Conservation (phyloP, 30 jellyfish, hydroid and myxozoan species). For the Aurelia sp. region DNA sequence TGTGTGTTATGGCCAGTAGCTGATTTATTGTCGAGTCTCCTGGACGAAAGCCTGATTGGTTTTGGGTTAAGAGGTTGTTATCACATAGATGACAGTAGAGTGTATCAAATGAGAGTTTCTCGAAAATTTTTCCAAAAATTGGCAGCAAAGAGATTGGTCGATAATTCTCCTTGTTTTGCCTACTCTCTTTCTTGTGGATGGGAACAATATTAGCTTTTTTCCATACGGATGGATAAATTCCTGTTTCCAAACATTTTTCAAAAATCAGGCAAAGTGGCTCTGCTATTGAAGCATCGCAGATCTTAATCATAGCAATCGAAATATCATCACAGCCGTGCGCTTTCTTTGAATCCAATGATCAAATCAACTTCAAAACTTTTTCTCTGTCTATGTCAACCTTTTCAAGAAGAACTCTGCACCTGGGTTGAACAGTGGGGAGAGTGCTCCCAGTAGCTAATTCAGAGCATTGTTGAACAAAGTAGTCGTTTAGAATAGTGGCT, state of each 20-base stretch:
- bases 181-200: not conserved
- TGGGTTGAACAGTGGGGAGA: constrained; percentile 38
- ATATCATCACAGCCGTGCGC: constrained; percentile 77
- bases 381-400: constrained; percentile 35
- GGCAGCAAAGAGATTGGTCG: too few species aligned
- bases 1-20: too few species aligned
- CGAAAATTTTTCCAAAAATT: too few species aligned
- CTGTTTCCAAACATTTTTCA: constrained; percentile 54
- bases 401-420: constrained; percentile 36
- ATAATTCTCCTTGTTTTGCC: too few species aligned
- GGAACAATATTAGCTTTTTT: too few species aligned
- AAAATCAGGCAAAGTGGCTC: constrained; percentile 57
- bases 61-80: too few species aligned
- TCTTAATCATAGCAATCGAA: constrained; percentile 42
- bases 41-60: too few species aligned
- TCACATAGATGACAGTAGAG: too few species aligned
- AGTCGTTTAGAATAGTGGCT: constrained; percentile 48
- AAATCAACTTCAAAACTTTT: constrained; percentile 30
- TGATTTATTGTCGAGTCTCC: too few species aligned
- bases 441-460: constrained; percentile 47
- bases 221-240: too few species aligned
- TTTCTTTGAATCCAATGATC: constrained; percentile 49
- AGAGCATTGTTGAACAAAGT: constrained; percentile 59
- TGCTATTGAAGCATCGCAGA: constrained; percentile 35
- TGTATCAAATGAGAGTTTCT: too few species aligned